Conservation (phyloP, 2,113 vertebrate species). For the Chlamydotis undulata region DNA sequence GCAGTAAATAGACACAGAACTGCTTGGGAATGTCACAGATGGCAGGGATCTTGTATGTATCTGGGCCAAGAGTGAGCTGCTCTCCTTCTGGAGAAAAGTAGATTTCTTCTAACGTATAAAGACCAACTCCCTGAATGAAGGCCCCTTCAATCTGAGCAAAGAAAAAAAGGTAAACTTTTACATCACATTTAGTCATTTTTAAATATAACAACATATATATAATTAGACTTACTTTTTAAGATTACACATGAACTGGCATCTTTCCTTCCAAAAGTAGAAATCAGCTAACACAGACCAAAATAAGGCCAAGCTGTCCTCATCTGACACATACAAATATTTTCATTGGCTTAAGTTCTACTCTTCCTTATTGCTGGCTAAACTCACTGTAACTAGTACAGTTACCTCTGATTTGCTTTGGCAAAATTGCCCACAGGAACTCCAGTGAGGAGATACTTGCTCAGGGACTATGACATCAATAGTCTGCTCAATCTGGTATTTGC, state of each 20-base stretch:
- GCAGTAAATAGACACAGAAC: conserved; percentile 79
- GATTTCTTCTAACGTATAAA: conserved; percentile 86
- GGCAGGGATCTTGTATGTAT: conserved; percentile 85
- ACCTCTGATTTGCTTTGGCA: background rate
- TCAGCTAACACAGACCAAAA: background rate
- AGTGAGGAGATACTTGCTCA: background rate
- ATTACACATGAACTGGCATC: background rate
- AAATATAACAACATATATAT: background rate
- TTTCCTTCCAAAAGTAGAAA: background rate
- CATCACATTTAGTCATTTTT: background rate
- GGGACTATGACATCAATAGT: background rate
- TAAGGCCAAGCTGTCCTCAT: background rate
- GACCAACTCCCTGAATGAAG: conserved; percentile 85
- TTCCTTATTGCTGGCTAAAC: background rate
- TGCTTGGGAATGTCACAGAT: conserved; percentile 82
- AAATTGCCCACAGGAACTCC: background rate
- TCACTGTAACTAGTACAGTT: background rate
- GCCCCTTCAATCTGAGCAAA: conserved; percentile 84
- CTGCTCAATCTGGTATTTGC: background rate
- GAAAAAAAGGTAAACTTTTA: background rate
- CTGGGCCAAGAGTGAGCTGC: conserved; percentile 79
- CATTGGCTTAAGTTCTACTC: background rate
- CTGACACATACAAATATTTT: background rate
- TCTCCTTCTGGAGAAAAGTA: conserved; percentile 83
- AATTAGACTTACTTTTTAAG: background rate